Evolutionary conservation across 2,888 invertebrate genomes (phyloP).

Genomic region (Leucophenga maculata): DNA sequence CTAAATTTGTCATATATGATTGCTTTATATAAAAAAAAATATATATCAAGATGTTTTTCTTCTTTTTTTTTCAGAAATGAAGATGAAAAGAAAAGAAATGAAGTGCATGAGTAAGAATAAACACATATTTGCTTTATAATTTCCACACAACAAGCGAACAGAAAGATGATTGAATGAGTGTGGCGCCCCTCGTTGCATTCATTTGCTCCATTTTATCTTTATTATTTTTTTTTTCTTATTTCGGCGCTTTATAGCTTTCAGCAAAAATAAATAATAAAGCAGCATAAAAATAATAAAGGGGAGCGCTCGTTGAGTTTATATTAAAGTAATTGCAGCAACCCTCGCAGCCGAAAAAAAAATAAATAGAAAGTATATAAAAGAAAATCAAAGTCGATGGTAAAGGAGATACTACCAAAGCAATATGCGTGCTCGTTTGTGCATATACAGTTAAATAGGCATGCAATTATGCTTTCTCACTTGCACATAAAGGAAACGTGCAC

Average conservation of each 20-base stretch:
- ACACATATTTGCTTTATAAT: constrained; percentile 7
- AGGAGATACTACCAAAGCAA: neutral
- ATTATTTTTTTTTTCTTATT: neutral
- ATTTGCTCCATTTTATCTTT: neutral
- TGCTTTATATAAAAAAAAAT: no score
- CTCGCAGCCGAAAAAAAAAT: no score
- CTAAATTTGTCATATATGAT: no score
- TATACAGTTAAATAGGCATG: no score
- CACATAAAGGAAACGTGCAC: no score
- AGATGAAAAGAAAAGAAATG: no score
- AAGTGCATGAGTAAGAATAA: no score
- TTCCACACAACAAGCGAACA: neutral
- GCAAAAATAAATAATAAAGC: neutral
- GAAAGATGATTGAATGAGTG: constrained; percentile 16
- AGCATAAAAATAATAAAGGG: neutral
- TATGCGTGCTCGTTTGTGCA: no score
- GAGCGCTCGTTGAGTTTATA: constrained; percentile 3
- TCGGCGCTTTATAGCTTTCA: neutral
- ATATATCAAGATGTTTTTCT: no score
- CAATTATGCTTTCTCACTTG: no score
- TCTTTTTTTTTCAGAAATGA: no score
- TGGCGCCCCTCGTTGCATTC: neutral
- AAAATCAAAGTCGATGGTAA: neutral
- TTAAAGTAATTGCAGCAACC: constrained; percentile 20
- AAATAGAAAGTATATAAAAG: no score